Evolutionary conservation across 2,797 vertebrate species (phyloP), one percentile per base, ranked within the genome.

Genomic region (Hoplostethus atlanticus): DNA sequence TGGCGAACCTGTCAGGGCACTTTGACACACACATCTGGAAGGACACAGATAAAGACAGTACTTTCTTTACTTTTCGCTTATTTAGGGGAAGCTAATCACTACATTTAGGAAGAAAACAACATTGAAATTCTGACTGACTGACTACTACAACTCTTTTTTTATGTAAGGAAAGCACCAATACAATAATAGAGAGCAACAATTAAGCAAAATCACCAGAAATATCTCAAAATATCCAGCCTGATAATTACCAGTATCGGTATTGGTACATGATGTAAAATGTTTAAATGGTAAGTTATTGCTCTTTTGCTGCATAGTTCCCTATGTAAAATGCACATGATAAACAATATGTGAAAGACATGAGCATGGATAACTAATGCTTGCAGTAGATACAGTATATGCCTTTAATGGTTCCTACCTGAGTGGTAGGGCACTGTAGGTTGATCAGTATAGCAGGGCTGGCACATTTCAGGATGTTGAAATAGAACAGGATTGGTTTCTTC

Each of bases 391-490:
- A 28, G 28, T 28, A 25, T 3, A 17, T 17, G n/a, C 42, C 30
- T 50, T 3, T 47, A 3, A 7, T 9, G 52, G 34, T 57, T n/a
- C 3, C 42, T 79, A 94, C 93, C 92, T 94, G 97, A 77, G 94
- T 96, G 40, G 97, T 98, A 63, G 97, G 96, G 89, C 97, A 98
- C 93, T 97, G 96, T 3, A 98, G 93, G 83, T 95, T 96, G 84
- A 97, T 92, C 71, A 98, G 86, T 67, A 96, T 89, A 0, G 94
- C 59, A 0, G 97, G 95, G 83, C 86, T 96, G 76, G 95, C 93
- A 93, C 97, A 98, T 91, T 95, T 96, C 63, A 98, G 84, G 79
- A 97, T 94, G 90, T 98, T 98, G 87, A 98, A 98, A 84, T 97
- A 96, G 95, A 98, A 97, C 60, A 98, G 91, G 89, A 96, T 85